Percentiles rank a stretch among this genome's conserved stretches.
These are phyloP conservation scores for Cyclophora albipunctata DNA, from an alignment of 2,888 invertebrate genomes.

Conservation along the genomic window DNA sequence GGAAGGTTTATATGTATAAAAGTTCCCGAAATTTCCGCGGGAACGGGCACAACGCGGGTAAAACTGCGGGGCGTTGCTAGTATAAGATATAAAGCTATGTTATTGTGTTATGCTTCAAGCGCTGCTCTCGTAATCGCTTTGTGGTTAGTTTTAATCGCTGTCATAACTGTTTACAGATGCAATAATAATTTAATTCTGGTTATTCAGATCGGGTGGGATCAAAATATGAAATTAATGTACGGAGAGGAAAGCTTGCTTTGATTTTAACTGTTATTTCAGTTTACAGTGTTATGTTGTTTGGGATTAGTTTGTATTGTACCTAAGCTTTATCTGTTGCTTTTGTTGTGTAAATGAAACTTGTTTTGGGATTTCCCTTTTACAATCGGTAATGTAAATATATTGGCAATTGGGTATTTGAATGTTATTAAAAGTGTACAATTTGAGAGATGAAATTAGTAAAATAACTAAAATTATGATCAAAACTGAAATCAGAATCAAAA, in stretches of 20 bases:
- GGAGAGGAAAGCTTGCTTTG: conserved; percentile 14
- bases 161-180: conserved; percentile 66
- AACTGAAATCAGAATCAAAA: no score
- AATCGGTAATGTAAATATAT: no score
- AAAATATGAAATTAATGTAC: conserved; percentile 52
- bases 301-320: conserved; percentile 17
- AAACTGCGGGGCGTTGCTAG: no score
- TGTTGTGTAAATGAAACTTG: neutral
- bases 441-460: no score
- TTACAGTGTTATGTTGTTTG: conserved; percentile 42
- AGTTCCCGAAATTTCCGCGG: no score
- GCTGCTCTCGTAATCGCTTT: conserved; percentile 31
- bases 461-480: no score
- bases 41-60: no score
- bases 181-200: conserved; percentile 67
- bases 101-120: conserved; percentile 31
- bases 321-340: neutral
- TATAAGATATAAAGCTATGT: conserved; percentile 47
- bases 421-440: no score
- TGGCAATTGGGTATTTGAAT: no score
- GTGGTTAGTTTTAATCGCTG: conserved; percentile 64
- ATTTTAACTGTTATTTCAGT: conserved; percentile 16
- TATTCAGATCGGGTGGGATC: conserved; percentile 40
- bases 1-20: no score
- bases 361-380: neutral